Percentiles rank a stretch among this genome's conserved stretches.
phyloP scores from a whole-genome alignment of 1,140 invertebrate genomes.

The Scaptodrosophila lebanonensis region DNA sequence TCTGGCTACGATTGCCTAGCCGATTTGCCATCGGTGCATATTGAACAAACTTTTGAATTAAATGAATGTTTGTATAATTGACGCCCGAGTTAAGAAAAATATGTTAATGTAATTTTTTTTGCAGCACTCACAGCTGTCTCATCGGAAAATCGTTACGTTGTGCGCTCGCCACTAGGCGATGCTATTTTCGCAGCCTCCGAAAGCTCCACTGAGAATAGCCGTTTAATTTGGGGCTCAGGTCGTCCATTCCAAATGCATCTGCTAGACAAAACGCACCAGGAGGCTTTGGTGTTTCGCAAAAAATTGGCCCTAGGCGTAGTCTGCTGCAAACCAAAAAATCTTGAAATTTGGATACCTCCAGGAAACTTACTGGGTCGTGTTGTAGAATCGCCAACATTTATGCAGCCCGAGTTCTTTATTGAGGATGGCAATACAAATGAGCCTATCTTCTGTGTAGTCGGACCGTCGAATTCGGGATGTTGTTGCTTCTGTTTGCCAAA shows the following conservation, averaged over 20 bases:
- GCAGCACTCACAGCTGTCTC: slow-evolving; percentile 70
- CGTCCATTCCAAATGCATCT: slow-evolving; percentile 81
- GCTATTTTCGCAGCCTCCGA: slow-evolving; percentile 82
- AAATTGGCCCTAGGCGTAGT: slow-evolving; percentile 78
- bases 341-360: slow-evolving; percentile 78
- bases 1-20: slow-evolving; percentile 66
- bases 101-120: neutral
- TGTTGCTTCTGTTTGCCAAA: slow-evolving; percentile 75
- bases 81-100: too few species aligned
- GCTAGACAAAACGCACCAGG: slow-evolving; percentile 82
- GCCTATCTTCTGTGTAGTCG: slow-evolving; percentile 77
- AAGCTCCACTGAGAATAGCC: slow-evolving; percentile 78
- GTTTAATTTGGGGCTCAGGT: slow-evolving; percentile 80
- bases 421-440: slow-evolving; percentile 73
- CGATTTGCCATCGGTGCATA: slow-evolving; percentile 73
- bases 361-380: slow-evolving; percentile 78
- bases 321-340: slow-evolving; percentile 59
- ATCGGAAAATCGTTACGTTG: slow-evolving; percentile 82
- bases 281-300: slow-evolving; percentile 80
- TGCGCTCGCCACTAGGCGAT: slow-evolving; percentile 81
- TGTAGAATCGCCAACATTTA: slow-evolving; percentile 77
- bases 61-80: slow-evolving; percentile 48
- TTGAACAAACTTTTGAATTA: slow-evolving; percentile 75
- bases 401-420: slow-evolving; percentile 76
- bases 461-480: slow-evolving; percentile 67